Evolutionary conservation across 2,888 invertebrate species (phyloP).

Genomic region (Drosophila setosimentum): DNA sequence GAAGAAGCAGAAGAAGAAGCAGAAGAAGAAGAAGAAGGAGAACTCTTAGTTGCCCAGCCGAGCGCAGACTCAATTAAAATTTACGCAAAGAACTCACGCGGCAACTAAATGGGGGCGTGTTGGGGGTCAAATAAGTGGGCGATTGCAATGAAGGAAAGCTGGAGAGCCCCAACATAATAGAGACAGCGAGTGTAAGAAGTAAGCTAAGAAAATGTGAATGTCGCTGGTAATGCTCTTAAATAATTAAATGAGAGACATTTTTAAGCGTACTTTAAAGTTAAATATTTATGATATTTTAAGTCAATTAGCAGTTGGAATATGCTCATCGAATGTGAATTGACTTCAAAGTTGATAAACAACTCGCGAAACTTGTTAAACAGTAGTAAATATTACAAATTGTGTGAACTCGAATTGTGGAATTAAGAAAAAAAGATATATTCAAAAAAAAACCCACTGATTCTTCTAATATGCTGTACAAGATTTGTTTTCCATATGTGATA

Average conservation of each 20-base stretch:
- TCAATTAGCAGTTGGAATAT: not conserved
- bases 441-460: fast-evolving
- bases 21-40: not conserved
- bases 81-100: conserved; percentile 49
- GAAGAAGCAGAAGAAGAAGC: not conserved
- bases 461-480: not conserved
- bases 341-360: not conserved
- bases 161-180: not conserved
- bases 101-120: conserved; percentile 9
- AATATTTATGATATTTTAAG: not conserved
- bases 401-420: not conserved
- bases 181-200: not conserved
- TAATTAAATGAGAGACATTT: not conserved
- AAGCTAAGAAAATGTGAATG: not conserved
- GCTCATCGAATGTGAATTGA: not conserved
- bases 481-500: not conserved
- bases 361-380: not conserved
- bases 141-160: not conserved
- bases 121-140: not conserved
- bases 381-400: not conserved
- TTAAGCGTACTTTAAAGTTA: not conserved
- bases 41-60: conserved; percentile 39
- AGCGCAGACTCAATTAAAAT: conserved; percentile 72
- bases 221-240: not conserved
- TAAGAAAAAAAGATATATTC: no score